Evolutionary conservation across 2,113 vertebrate genomes (phyloP), one percentile per base, ranked within the genome.

Genomic region (Halcyon malimbica): DNA sequence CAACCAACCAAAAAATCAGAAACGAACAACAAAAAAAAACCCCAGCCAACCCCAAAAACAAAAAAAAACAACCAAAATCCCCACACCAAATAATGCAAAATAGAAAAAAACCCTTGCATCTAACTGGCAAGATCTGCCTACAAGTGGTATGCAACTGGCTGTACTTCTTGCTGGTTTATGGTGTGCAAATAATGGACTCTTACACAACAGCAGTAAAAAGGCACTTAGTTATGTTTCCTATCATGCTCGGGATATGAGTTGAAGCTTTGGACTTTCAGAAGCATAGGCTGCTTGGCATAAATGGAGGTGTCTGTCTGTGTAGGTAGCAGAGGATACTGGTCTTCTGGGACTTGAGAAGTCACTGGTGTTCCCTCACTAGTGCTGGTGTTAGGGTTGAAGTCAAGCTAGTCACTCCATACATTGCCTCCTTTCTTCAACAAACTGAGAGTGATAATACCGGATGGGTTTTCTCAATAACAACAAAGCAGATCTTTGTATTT

Each of bases 171-270:
- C 59, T 87, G 79, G 23, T 95, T 94, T 94, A 94, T 95, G 90
- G 59, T 94, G 59, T 96, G 92, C 94, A 92, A 85, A 95, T 93
- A 93, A 92, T 79, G 70, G 74, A 60, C 50, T 95, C 89, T 93
- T 92, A 46, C 48, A 87, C 89, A 95, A 89, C 20, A 85, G 92
- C 41, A 84, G 56, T 96, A 89, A 91, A 75, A 90, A 79, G 37
- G 77, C 77, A 84, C 50, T 65, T 82, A 84, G 44, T 93, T 94
- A n/a, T 56, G 7, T 86, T 96, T 83, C 68, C 23, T 92, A 7
- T 93, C 86, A 5, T 53, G 20, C 60, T 81, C 86, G 56, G 60
- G 68, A 78, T 93, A 60, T 5, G 33, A 84, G 48, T 28, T 50
- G 35, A 63, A 76, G 57, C 56, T 53, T 81, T 78, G 82, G 51